Base-by-base conservation (phyloP, 2,113 vertebrate genomes). In the Menura novaehollandiae region DNA sequence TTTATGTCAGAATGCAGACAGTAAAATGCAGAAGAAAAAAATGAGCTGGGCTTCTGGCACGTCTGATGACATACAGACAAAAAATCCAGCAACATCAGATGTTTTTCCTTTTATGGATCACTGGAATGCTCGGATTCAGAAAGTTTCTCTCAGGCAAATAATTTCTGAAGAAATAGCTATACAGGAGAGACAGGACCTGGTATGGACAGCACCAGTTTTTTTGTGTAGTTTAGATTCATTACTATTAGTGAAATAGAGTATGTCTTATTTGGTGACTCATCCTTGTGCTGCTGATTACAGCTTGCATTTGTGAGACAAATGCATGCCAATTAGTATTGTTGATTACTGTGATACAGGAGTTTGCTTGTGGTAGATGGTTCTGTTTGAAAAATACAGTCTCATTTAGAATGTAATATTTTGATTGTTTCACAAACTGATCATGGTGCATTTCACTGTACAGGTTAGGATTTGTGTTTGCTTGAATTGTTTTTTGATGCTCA, bases 141-240 rank as follows among this genome's bases (percentile, higher is more conserved):
- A 98, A 67, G 98, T 99, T 33, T 99, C 99, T 85, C 98, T 99
- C 26, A 97, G 99, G 88, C 97, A 99, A 94, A 99, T 99, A 93
- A 99, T 99, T 97, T 98, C 98, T 9, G 99, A 99, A 98, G 99
- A 99, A 97, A 98, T 98, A 85, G 98, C 98, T 7, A 97, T 99
- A 81, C 99, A 99, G 96, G 97, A 99, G 79, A 99, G 97, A 26
- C 86, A 98, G 55, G 97, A 98, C 49, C 98, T 98, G 98, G 99
- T 99, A 99, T 77, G 95, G 62, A 64, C 69, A 60, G 21, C 26
- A 19, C 35, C 21, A 27, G 1, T 75, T 83, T 79, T 69, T 67
- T 26, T 19, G 80, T 71, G 37, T 27, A 13, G 39, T 77, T 83
- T 67, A 49, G 56, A 55, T 55, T 55, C 0, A 2, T 66, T 52